Base-by-base conservation (phyloP, 53 echinoderm and acorn worm species). In the Arbacia lixula region DNA sequence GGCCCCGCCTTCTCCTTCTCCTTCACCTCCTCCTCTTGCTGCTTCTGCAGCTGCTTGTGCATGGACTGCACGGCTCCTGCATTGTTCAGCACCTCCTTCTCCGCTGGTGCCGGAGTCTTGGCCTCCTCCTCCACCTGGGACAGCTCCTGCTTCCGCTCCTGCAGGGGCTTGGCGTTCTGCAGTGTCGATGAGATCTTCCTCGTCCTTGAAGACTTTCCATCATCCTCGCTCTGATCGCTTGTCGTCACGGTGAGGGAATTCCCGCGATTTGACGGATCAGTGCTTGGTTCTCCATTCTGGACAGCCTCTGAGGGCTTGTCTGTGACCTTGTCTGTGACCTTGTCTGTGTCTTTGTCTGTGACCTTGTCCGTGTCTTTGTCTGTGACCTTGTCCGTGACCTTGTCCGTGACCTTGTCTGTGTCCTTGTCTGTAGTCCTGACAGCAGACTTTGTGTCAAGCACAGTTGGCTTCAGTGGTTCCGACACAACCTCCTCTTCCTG, bases 31-130 rank as follows among this genome's bases (percentile, higher is more conserved):
- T 40, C 32, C 54, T 76, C 88, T 12, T 84, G 55, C 10, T 89
- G 85, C 26, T 83, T 62, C 50, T 92, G 90, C 75, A 99, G 77
- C 62, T 90, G 83, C 42, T 95, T 89, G 29, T 99, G 94, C 32
- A 88, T 85, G 31, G 85, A 86, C 83, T 90, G 91, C 76, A 99
- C 94, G 6, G 84, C 88, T 49, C 91, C 94, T 20, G 58, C 33
- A 60, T 85, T 91, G 31, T 85, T 88, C 26, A 88, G 19, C 25
- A 85, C 68, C 5, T 51, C 90, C 38, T 81, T 86, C 24, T 92
- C 86, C 64, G 85, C 87, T 17, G 83, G 66, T 24, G 67, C 41
- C 36, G 52, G 28, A 20, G 46, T 28, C 31, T 69, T 33, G 14
- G 32, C 3, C 71, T 86, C 89, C 51, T 92, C 86, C 38, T 71